A percentile compares a stretch with the other conserved stretches of the same genome.
Conservation (phyloP, 30 jellyfish, hydroid and myxozoan species). For the Mastigias papua region DNA sequence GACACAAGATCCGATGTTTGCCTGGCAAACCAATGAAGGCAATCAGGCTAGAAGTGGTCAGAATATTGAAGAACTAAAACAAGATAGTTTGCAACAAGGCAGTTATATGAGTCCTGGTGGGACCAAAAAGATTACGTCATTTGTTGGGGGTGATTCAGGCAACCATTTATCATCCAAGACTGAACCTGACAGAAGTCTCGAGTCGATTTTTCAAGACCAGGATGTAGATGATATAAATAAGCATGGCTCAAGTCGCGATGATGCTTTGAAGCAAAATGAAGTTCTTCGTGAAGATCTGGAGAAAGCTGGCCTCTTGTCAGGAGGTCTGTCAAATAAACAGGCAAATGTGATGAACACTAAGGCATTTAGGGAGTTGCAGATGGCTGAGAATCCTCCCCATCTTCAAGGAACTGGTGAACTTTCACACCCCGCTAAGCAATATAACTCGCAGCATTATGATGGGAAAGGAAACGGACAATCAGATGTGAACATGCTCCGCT, state of each 20-base stretch:
- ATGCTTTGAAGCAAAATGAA: neutral
- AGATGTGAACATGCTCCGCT: neutral
- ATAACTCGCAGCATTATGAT: neutral
- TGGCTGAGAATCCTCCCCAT: neutral
- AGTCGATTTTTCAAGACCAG: conserved; percentile 14
- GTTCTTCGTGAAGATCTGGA: conserved; percentile 46
- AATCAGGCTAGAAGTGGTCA: no score
- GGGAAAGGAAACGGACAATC: neutral
- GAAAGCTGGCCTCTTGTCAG: conserved; percentile 33
- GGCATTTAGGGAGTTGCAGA: neutral
- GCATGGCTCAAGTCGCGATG: neutral
- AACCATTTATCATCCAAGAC: neutral
- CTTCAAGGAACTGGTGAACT: neutral
- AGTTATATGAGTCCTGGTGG: no score
- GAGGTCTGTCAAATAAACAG: neutral
- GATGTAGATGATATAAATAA: neutral
- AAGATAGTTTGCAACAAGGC: neutral
- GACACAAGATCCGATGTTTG: no score
- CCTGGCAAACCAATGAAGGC: no score
- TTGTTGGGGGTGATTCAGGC: neutral
- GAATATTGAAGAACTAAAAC: no score
- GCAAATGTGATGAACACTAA: neutral
- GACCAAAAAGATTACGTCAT: neutral
- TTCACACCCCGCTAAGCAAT: neutral
- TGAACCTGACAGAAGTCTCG: neutral